Evolutionary conservation across 2,113 vertebrate genomes (phyloP), one percentile per base, ranked within the genome.

Genomic region (Mobula birostris): DNA sequence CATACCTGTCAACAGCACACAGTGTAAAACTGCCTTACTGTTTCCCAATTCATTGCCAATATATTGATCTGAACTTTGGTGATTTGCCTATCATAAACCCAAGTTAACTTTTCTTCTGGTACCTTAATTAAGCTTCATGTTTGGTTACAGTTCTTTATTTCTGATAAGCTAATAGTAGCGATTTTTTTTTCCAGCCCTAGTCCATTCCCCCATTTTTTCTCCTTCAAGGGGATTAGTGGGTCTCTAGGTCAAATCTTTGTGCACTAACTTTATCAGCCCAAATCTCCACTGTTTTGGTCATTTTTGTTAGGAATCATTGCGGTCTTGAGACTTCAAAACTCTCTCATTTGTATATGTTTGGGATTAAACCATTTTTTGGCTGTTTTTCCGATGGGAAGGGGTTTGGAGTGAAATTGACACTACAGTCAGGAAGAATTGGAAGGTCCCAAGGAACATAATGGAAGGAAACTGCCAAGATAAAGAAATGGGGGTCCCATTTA

Each of bases 241-340:
- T 58, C 66, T 32, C n/a, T 7, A 90, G n/a, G 24, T 32, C 58
- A 83, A 83, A 88, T 63, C 27, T 88, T 87, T 87, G 83, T 87
- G 83, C 83, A 87, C 56, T 87, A 87, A n/a, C 48, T 87, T 88
- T 88, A 88, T 88, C 85, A 88, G 12, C 56, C 83, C 61, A 88
- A 88, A 90, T 90, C n/a, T n/a, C 14, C n/a, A 90, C 85, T 29
- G 19, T 90, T 66, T 90, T 29, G 85, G 61, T 66, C 66, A 36
- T 68, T 66, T 68, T 63, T 66, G n/a, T 68, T 90, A 63, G 29
- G 15, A 32, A n/a, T 88, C 85, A n/a, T 79, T 79, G 19, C 12
- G 66, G 58, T 12, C 63, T 66, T 90, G 61, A 66, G 61, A 90
- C 61, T 90, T 90, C 32, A 66, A 29, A n/a, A 19, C 48, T 90